Base-by-base conservation (phyloP, 64 coral and sea anemone species). In the Hydrozoanthus tunicans region DNA sequence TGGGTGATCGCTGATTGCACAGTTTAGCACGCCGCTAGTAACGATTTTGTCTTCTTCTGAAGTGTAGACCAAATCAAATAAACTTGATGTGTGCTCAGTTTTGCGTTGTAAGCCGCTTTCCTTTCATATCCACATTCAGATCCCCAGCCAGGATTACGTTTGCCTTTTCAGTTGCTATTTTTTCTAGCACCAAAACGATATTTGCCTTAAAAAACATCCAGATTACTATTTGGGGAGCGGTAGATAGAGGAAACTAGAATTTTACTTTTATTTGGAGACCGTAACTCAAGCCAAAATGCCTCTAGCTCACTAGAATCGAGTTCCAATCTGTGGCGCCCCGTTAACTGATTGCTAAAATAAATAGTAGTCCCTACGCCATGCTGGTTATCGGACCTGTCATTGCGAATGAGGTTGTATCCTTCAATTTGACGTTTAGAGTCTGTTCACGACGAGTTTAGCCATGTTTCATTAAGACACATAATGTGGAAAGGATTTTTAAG, bases 101-200 rank as follows among this genome's bases (percentile, higher is more conserved):
- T 77, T 77, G 32, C 26, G 73, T 77, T 77, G 73, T 53, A 51
- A 77, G 73, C 25, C 73, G 51, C 73, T 77, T 77, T 3, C 73
- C 24, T 77, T 77, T 77, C 73, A 52, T 77, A 51, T 77, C 32
- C 7, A 77, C 32, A 10, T 77, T 70, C 6, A 70, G 15, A 70
- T 70, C 67, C 7, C 67, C 67, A 70, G 67, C 67, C 67, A 70
- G 67, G 73, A 77, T 51, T 77, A 77, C 73, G 73, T 77, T 77
- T 3, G 73, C 26, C 73, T 10, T 77, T 77, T 60, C 56, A 0
- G n/a, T 61, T 60, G 78, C 1, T 0, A 60, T 59, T 80, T 60
- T 80, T 0, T 60, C 56, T 25, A 5, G 58, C 20, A 76, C 14
- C 73, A 27, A 0, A 0, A 51, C 78, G 20, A 80, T 60, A 80